Percentiles rank a stretch among this genome's conserved stretches.
These are phyloP conservation scores for Gadus macrocephalus DNA, from an alignment of 2,113 vertebrate species.

Conservation along the genomic window DNA sequence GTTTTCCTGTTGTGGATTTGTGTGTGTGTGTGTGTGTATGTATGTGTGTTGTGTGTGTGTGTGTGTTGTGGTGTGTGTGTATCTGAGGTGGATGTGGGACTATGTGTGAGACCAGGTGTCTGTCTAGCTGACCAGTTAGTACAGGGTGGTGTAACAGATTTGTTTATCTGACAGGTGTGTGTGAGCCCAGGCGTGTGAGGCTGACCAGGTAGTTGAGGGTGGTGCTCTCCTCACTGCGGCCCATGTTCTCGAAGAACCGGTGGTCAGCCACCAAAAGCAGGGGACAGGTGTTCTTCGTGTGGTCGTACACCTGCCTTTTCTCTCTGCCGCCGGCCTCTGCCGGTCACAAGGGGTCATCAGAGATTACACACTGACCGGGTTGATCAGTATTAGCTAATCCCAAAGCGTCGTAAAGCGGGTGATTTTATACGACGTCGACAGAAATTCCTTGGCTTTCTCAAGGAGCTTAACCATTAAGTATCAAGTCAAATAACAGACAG, in stretches of 20 bases:
- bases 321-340: slow-evolving; percentile 67
- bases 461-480: too few relatives aligned
- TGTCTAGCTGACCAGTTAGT: slow-evolving; percentile 65
- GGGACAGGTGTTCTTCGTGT: slow-evolving; percentile 87
- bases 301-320: slow-evolving; percentile 73
- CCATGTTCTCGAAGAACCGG: slow-evolving; percentile 93
- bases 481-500: too few relatives aligned
- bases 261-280: slow-evolving; percentile 94
- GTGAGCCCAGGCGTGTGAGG: background rate
- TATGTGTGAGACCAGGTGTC: background rate
- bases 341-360: background rate
- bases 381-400: too few relatives aligned
- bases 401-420: too few relatives aligned
- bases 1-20: too few relatives aligned
- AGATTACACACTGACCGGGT: background rate
- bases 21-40: too few relatives aligned
- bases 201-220: slow-evolving; percentile 93
- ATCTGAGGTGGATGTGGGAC: slow-evolving; percentile 64
- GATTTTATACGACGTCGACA: too few relatives aligned
- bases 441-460: too few relatives aligned
- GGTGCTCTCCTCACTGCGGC: slow-evolving; percentile 89
- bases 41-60: too few relatives aligned
- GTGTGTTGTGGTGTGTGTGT: background rate
- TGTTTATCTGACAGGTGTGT: background rate
- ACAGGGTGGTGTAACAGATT: slow-evolving; percentile 77